A percentile compares a stretch with the other conserved stretches of the same genome.
phyloP scores from a whole-genome alignment of 2,888 invertebrate genomes.

The Dascillus cervinus region DNA sequence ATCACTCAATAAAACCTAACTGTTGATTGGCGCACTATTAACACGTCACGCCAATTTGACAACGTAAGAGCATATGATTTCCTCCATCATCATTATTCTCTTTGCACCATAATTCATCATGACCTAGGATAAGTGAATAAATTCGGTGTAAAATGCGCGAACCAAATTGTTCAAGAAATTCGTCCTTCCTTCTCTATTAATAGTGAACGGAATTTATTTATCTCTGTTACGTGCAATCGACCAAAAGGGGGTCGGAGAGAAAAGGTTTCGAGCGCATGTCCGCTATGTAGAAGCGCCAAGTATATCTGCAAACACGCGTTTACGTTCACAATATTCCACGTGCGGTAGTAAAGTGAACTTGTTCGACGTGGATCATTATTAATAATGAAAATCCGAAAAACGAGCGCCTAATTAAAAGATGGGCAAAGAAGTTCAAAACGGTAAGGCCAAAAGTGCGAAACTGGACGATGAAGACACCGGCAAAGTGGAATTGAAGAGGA shows the following conservation, averaged over 20 bases:
- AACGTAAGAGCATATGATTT: too few species aligned
- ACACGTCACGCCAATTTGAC: too few species aligned
- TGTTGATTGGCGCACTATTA: too few species aligned
- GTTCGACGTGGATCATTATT: constrained; percentile 12
- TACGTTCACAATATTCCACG: constrained; percentile 15
- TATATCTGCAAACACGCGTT: constrained; percentile 11
- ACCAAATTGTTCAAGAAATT: too few species aligned
- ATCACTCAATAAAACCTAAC: too few species aligned
- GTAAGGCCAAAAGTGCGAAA: constrained; percentile 5
- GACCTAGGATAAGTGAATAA: too few species aligned
- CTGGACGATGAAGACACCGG: constrained; percentile 29
- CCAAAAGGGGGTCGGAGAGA: constrained; percentile 5
- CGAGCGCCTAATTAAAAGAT: constrained; percentile 1
- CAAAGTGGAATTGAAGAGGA: constrained; percentile 67
- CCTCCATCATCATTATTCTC: too few species aligned
- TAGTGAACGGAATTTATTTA: not conserved
- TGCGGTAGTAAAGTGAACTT: too few species aligned
- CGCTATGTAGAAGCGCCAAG: constrained; percentile 15
- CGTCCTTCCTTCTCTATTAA: too few species aligned
- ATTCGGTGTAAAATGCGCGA: too few species aligned
- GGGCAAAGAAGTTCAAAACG: constrained; percentile 2
- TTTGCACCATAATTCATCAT: too few species aligned
- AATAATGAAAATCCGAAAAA: constrained; percentile 2
- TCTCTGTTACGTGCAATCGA: constrained; percentile 4
- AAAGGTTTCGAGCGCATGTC: constrained; percentile 10